Evolutionary conservation across 1,140 invertebrate species (phyloP), one percentile per base, ranked within the genome.

Genomic region (Drosophila lacteicornis): DNA sequence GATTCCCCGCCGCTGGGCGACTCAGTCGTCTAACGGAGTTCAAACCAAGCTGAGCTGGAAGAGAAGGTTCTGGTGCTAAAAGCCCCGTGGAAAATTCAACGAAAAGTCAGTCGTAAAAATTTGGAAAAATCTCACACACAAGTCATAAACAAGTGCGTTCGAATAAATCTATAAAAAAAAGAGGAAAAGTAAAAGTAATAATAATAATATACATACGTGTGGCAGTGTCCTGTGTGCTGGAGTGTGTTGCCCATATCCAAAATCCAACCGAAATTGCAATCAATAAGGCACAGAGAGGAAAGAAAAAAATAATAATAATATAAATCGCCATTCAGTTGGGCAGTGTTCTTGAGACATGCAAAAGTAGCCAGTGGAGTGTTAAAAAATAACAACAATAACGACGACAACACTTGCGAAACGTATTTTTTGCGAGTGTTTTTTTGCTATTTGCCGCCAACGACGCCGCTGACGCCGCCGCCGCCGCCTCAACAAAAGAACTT

Each of bases 21-120:
- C 65, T 88, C 85, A 88, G 85, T 88, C 69, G 85, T 88, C 81
- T 90, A 90, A 88, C 84, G 81, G 84, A 90, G 84, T 88, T 84
- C 47, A 73, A 84, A 63, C 57, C 70, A 74, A 60, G 68, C 70
- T 73, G 69, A 88, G 68, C 76, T 78, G 68, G 77, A 80, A 62
- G 61, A 71, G 62, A 73, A 45, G n/a, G 73, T 88, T 88, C 65
- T 80, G 60, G 77, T 70, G 77, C 51, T 70, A 45, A 51, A 51
- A 40, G 63, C 40, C 27, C 36, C 63, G 50, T 59, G 30, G 67
- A 49, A 77, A 77, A 38, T 40, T 49, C 47, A 66, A 53, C 56
- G 56, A 73, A 19, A 38, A 58, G 46, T 45, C 40, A 61, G 59
- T 69, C 62, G 62, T 76, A 50, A 58, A 75, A 61, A 45, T 62